Evolutionary conservation across 2,113 vertebrate genomes (phyloP).

Genomic region (Gallinago jamesoni): DNA sequence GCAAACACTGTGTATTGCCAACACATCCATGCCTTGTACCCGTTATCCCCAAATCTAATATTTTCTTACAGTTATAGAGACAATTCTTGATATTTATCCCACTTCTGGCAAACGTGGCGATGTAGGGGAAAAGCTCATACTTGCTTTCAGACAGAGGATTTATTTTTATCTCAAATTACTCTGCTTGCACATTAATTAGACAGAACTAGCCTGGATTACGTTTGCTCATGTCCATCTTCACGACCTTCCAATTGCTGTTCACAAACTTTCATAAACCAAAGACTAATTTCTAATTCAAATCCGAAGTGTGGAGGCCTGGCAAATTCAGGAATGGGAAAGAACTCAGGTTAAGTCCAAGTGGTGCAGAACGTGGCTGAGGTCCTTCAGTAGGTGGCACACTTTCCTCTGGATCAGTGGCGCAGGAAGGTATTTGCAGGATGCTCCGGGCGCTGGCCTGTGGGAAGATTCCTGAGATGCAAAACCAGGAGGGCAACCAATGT

Average conservation of each 20-base stretch:
- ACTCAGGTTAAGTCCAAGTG: background rate
- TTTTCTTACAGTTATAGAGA: background rate
- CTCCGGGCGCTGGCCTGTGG: background rate
- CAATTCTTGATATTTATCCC: background rate
- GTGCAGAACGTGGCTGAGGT: background rate
- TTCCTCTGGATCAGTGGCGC: background rate
- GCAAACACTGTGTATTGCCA: background rate
- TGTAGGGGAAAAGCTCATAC: background rate
- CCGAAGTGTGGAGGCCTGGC: background rate
- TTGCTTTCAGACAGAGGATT: background rate
- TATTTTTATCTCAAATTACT: background rate
- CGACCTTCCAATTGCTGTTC: background rate
- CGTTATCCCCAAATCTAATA: background rate
- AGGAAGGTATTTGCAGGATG: background rate
- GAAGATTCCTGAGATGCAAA: constrained; percentile 14
- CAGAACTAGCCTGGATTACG: background rate
- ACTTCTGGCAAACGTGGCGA: background rate
- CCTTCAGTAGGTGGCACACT: constrained; percentile 70
- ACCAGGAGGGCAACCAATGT: background rate
- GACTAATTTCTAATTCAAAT: background rate
- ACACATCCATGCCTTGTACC: background rate
- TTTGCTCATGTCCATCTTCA: background rate
- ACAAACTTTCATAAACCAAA: background rate
- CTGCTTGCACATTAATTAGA: background rate
- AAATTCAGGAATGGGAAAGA: background rate